Evolutionary conservation across 2,888 invertebrate species (phyloP), one percentile per base, ranked within the genome.

Genomic region (Pandemis corylana): DNA sequence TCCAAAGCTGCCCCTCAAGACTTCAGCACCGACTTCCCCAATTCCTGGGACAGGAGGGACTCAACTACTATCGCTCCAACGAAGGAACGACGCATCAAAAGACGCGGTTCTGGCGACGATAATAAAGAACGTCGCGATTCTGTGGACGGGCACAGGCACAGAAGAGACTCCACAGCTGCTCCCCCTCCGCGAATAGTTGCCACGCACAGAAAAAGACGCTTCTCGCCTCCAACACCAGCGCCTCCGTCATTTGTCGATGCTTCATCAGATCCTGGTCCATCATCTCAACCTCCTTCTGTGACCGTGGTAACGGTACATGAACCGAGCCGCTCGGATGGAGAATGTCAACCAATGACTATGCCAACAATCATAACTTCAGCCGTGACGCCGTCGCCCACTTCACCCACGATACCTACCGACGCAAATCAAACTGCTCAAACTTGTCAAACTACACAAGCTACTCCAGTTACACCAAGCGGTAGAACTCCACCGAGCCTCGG

Each of bases 311-410:
- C 89, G 42, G 90, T 92, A 51, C 93, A 93, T 80, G 94, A 92
- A 85, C 94, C 95, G 12, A 93, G 92, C 78, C 94, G 95, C 78
- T 95, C 95, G 1, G 96, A 96, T 80, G 95, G 95, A 63, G 95
- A 96, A 83, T 95, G 96, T 79, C 96, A 96, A 87, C 92, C 96
- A 20, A 96, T 92, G 89, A 87, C 87, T 1, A 93, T 93, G 92
- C 97, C 98, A 5, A 97, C 97, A 28, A 98, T 97, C 76, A 96
- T 97, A 68, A 97, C 96, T 82, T 97, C 97, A 61, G 97, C 97
- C 75, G 97, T 97, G 28, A 97, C 97, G 51, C 97, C 97, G 15
- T 97, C 97, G 62, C 96, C 97, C 9, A 96, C 97, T 0, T 97
- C 97, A 53, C 97, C 97, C 0, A 96, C 97, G 0, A 78, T 84